phyloP scores from a whole-genome alignment of 2,113 vertebrate species.

The Anthoscopus minutus region DNA sequence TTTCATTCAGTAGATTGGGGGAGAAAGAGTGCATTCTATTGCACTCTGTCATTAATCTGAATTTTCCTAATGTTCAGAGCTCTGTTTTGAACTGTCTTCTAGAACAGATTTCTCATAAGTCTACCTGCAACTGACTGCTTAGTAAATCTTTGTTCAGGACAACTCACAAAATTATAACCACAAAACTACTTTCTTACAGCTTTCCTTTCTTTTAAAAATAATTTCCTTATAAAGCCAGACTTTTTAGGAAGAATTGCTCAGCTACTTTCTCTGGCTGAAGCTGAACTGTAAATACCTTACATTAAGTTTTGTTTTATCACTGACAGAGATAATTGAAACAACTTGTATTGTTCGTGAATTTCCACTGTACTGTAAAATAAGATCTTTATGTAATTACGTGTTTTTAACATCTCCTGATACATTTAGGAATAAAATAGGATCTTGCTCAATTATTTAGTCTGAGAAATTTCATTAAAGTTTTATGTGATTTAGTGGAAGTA shows the following conservation, averaged over 20 bases:
- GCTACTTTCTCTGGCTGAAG: neutral
- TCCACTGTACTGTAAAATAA: neutral
- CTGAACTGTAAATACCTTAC: neutral
- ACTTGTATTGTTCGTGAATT: neutral
- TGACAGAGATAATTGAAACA: neutral
- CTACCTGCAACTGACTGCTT: neutral
- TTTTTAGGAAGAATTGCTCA: neutral
- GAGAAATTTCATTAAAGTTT: neutral
- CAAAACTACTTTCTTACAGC: neutral
- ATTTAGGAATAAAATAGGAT: neutral
- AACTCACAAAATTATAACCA: neutral
- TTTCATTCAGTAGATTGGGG: neutral
- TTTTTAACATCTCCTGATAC: neutral
- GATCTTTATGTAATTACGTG: fast-evolving
- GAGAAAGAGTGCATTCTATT: neutral
- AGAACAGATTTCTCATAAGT: neutral
- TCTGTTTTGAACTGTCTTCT: neutral
- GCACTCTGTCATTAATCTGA: neutral
- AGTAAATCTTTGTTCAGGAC: neutral
- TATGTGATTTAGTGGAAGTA: neutral
- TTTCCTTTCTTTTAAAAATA: neutral
- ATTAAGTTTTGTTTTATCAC: neutral
- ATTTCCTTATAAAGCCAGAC: neutral
- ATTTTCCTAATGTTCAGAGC: neutral
- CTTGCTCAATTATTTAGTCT: neutral